These are phyloP conservation scores for Stegostoma tigrinum DNA, from an alignment of 2,113 vertebrate species.

Conservation along the genomic window DNA sequence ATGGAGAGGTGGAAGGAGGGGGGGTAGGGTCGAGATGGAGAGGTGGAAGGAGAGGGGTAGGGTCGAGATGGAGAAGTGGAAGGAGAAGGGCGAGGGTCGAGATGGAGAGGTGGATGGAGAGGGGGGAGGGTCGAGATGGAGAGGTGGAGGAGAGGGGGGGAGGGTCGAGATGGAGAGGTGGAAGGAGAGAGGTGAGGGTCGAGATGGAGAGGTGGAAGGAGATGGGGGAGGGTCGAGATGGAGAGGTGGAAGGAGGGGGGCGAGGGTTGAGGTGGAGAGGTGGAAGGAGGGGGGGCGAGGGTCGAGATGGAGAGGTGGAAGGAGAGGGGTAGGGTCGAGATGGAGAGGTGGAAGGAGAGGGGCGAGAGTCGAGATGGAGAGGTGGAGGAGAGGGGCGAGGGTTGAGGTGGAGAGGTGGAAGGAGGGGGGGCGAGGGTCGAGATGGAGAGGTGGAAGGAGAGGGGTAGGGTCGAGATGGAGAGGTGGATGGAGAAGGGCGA, in stretches of 20 bases:
- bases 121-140: neutral
- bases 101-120: neutral
- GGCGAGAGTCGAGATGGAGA: too few relatives aligned
- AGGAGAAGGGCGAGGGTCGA: too few relatives aligned
- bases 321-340: too few relatives aligned
- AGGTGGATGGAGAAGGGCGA: rapidly evolving
- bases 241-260: too few relatives aligned
- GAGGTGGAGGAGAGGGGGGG: too few relatives aligned
- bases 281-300: neutral
- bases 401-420: neutral
- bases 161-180: neutral
- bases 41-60: neutral
- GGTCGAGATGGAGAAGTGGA: too few relatives aligned
- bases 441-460: too few relatives aligned
- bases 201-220: neutral
- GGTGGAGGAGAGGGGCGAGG: rapidly evolving
- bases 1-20: rapidly evolving
- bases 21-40: rapidly evolving
- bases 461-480: too few relatives aligned
- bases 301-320: neutral
- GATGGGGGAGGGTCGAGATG: neutral
- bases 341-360: too few relatives aligned
- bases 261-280: too few relatives aligned
- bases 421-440: neutral
- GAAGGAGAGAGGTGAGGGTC: too few relatives aligned